Percentiles rank a stretch among this genome's conserved stretches.
Conservation (phyloP, 2,113 vertebrate species). For the Tamias sibiricus region DNA sequence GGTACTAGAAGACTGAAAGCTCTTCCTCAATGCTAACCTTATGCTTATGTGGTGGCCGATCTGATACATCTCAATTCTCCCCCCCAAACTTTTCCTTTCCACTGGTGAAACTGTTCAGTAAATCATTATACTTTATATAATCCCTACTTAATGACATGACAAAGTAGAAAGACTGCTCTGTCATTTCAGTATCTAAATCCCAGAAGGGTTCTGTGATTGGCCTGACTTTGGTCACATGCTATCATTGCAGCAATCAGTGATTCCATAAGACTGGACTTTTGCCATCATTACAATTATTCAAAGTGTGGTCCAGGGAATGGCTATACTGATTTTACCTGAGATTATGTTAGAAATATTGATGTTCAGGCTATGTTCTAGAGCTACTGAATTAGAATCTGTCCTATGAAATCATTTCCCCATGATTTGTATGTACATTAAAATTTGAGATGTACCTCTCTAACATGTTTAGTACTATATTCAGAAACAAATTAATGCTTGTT, state of each 20-base stretch:
- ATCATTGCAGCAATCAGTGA: not conserved
- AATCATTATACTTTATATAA: not conserved
- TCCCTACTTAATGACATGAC: not conserved
- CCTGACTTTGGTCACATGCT: not conserved
- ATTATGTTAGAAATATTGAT: not conserved
- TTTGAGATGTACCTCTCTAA: not conserved
- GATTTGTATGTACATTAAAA: not conserved
- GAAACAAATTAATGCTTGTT: not conserved
- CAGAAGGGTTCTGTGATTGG: not conserved
- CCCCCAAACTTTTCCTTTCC: not conserved
- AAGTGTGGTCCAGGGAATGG: not conserved
- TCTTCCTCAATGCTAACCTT: not conserved
- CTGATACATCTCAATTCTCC: not conserved
- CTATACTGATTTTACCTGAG: not conserved
- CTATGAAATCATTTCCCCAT: not conserved
- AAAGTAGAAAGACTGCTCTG: not conserved
- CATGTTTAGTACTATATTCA: not conserved
- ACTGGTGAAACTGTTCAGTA: not conserved
- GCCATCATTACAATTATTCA: not conserved
- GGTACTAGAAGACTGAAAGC: not conserved
- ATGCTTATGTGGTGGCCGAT: not conserved
- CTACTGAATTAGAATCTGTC: not conserved
- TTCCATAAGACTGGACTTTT: not conserved
- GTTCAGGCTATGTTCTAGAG: not conserved
- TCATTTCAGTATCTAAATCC: not conserved